A percentile compares a stretch with the other conserved stretches of the same genome.
Conservation (phyloP, 2,113 vertebrate genomes). For the Syrrhaptes paradoxus region DNA sequence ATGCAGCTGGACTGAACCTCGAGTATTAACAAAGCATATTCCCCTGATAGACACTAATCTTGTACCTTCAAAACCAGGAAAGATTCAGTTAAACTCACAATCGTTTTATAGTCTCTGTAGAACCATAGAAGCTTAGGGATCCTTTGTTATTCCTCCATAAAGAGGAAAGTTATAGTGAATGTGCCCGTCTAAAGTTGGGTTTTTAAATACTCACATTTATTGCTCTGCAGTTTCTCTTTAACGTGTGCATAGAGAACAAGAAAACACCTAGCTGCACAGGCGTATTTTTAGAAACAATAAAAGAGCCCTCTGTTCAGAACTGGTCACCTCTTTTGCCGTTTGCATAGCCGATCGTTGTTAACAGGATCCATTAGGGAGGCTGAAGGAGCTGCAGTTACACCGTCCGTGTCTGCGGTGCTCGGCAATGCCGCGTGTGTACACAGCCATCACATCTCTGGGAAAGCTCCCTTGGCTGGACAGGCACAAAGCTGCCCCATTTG, state of each 20-base stretch:
- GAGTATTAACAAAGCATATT: constrained; percentile 32
- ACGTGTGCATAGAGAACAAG: constrained; percentile 39
- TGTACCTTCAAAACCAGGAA: constrained; percentile 47
- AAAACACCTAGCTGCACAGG: background rate
- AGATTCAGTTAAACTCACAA: constrained; percentile 63
- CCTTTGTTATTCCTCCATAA: constrained; percentile 63
- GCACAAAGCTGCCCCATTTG: fast-evolving
- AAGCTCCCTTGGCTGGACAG: background rate
- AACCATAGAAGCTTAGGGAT: constrained; percentile 52
- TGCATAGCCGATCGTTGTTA: constrained; percentile 17
- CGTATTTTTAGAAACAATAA: constrained; percentile 13
- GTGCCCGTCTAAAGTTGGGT: constrained; percentile 37
- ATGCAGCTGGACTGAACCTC: constrained; percentile 45
- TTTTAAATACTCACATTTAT: constrained; percentile 65
- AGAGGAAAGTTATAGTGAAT: constrained; percentile 49
- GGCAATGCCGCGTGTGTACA: fast-evolving
- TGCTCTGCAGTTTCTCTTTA: constrained; percentile 50
- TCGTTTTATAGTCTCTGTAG: constrained; percentile 51
- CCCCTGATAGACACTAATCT: constrained; percentile 49
- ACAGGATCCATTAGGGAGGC: background rate
- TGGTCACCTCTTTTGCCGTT: background rate
- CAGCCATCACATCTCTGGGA: background rate
- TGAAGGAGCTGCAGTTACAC: background rate
- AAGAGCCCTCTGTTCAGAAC: constrained; percentile 17
- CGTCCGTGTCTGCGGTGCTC: fast-evolving